Evolutionary conservation across 2,888 invertebrate species (phyloP).

Genomic region (Gymnoscelis rufifasciata): DNA sequence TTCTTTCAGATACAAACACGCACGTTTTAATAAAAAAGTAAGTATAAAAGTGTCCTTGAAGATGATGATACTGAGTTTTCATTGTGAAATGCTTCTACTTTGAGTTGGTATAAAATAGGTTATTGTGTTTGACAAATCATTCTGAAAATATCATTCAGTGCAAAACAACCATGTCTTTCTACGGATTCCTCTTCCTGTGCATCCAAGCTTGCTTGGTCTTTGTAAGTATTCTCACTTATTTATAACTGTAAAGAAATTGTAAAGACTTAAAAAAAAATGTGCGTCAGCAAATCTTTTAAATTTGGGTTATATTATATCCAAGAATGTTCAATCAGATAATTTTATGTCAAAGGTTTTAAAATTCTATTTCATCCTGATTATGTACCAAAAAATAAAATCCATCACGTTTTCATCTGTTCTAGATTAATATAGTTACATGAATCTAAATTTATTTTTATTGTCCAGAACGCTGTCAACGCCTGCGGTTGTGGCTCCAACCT

Average conservation of each 20-base stretch:
- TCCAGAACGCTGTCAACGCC: conserved; percentile 2
- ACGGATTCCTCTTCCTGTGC: conserved; percentile 23
- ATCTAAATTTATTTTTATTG: not conserved
- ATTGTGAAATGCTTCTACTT: not conserved
- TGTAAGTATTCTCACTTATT: conserved; percentile 25
- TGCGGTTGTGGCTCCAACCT: conserved; percentile 5
- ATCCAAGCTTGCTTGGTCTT: conserved; percentile 33
- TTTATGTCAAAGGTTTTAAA: too few species aligned
- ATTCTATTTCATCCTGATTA: too few species aligned
- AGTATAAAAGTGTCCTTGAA: not conserved
- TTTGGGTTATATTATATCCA: too few species aligned
- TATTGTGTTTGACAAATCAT: not conserved
- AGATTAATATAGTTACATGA: too few species aligned
- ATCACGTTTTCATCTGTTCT: too few species aligned
- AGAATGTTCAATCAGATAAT: too few species aligned
- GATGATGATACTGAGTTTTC: not conserved
- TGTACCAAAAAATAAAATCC: too few species aligned
- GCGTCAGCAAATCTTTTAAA: too few species aligned
- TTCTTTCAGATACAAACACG: not conserved
- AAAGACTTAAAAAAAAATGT: too few species aligned
- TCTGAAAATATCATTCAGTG: conserved; percentile 18
- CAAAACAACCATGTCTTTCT: conserved; percentile 28
- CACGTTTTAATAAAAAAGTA: not conserved
- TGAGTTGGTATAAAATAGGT: not conserved
- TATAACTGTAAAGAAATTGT: too few species aligned